Conservation (phyloP, 2,888 invertebrate genomes). For the Trisateles emortualis region DNA sequence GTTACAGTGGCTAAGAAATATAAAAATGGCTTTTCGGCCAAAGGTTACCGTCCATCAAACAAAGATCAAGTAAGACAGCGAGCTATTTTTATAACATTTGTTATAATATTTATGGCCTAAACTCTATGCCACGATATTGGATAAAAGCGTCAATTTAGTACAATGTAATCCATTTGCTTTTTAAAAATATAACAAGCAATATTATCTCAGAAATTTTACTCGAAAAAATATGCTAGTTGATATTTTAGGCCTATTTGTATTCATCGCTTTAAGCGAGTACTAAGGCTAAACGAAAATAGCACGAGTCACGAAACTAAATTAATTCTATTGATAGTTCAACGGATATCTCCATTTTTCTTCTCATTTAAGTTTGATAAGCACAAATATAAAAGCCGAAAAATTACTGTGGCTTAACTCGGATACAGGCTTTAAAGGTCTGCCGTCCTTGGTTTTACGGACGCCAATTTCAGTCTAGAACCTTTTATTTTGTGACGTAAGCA, state of each 20-base stretch:
- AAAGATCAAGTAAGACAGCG: too few species aligned
- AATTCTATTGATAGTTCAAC: constrained; percentile 22
- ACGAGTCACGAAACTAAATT: constrained; percentile 20
- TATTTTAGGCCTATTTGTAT: not conserved
- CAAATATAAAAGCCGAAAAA: constrained; percentile 18
- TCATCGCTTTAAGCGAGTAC: not conserved
- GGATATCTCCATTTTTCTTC: constrained; percentile 7
- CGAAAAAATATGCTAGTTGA: not conserved
- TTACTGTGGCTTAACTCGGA: constrained; percentile 5
- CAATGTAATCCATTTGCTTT: too few species aligned
- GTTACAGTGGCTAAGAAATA: too few species aligned
- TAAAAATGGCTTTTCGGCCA: too few species aligned
- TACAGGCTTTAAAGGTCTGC: constrained; percentile 23
- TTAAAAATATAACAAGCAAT: not conserved
- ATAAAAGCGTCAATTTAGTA: not conserved
- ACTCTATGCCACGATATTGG: not conserved
- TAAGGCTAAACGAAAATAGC: constrained; percentile 1
- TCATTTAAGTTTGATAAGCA: constrained; percentile 16
- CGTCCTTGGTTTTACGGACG: constrained; percentile 28
- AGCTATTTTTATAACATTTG: too few species aligned
- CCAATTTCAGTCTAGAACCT: constrained; percentile 35
- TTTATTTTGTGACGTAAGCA: constrained; percentile 43
- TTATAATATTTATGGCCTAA: too few species aligned
- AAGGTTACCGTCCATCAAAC: too few species aligned
- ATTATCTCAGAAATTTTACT: not conserved